Base-by-base conservation (phyloP, 2,113 vertebrate genomes). In the Etheostoma spectabile region DNA sequence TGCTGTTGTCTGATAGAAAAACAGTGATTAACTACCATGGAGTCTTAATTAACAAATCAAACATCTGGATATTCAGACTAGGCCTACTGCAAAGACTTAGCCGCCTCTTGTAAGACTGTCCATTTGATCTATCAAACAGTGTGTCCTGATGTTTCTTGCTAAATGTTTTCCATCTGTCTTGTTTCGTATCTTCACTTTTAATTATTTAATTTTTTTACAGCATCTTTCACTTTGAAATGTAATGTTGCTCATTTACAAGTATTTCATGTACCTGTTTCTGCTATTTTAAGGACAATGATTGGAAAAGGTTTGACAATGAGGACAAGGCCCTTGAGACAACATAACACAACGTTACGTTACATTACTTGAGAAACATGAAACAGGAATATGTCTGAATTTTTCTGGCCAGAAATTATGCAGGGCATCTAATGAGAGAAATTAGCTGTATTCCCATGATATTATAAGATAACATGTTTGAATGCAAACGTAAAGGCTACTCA, bases 41-140 rank as follows among this genome's bases (percentile, higher is more conserved):
- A 93, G 88, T 93, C 92, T 93, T 94, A 94, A 95, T 95, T 95
- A 93, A 93, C 90, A 91, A 91, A 93, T 93, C 92, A 93, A 92
- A 93, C 94, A 95, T 94, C 93, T 94, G 94, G 91, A 92, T 91
- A 88, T 91, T 91, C 89, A 89, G 84, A 89, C 73, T 81, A 74
- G 72, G 87, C 81, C 86, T 83, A 77, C 81, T 90, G 80, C 74
- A 73, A 72, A 84, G 74, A 42, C 62, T 79, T 74, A 68, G 77
- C 80, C 68, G 64, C 82, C 74, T 86, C 83, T 85, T 68, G 45
- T 88, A 85, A 80, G 71, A 83, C 60, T 87, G 83, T 84, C 70
- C 82, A 89, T 91, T 93, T 91, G 84, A 93, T 89, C 67, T 83
- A 83, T 92, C 87, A 89, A 89, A 87, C 88, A 64, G 68, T 76